These are phyloP conservation scores for Epizoanthus illoricatus DNA, from an alignment of 92 coral and sea anemone species.

Conservation along the genomic window DNA sequence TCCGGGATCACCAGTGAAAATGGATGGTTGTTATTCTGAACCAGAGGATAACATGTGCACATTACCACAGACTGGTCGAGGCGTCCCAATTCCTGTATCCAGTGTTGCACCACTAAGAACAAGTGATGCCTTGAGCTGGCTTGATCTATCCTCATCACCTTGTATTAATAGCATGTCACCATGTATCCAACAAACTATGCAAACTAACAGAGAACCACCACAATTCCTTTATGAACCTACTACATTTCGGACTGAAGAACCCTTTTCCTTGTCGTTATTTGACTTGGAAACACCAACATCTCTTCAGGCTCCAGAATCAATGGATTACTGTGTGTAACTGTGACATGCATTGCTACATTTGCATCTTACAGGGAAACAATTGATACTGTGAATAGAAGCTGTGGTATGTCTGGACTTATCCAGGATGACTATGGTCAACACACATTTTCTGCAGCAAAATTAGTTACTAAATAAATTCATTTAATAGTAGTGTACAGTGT, in stretches of 20 bases:
- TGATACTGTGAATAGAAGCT: no score
- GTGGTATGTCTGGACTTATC: no score
- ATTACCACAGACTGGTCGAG: slow-evolving; percentile 51
- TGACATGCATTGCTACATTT: no score
- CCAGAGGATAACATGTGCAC: slow-evolving; percentile 50
- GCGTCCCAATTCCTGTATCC: slow-evolving; percentile 71
- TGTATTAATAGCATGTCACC: slow-evolving; percentile 61
- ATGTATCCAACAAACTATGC: slow-evolving; percentile 43
- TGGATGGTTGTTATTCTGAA: slow-evolving; percentile 72
- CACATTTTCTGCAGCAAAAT: no score
- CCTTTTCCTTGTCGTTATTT: slow-evolving; percentile 72
- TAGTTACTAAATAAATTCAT: no score
- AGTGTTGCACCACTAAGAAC: slow-evolving; percentile 46
- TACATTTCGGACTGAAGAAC: slow-evolving; percentile 67
- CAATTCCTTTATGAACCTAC: slow-evolving; percentile 65
- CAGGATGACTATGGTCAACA: no score
- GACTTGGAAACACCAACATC: slow-evolving; percentile 72
- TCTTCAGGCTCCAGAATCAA: slow-evolving; percentile 70
- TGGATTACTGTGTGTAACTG: slow-evolving; percentile 84
- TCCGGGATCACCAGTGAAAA: slow-evolving; percentile 93
- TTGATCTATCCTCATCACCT: slow-evolving; percentile 72
- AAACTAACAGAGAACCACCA: slow-evolving; percentile 69
- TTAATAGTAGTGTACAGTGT: no score
- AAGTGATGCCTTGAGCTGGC: slow-evolving; percentile 69
- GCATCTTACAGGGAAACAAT: no score